Evolutionary conservation across 2,888 invertebrate species (phyloP).

Genomic region (Melieria picta): DNA sequence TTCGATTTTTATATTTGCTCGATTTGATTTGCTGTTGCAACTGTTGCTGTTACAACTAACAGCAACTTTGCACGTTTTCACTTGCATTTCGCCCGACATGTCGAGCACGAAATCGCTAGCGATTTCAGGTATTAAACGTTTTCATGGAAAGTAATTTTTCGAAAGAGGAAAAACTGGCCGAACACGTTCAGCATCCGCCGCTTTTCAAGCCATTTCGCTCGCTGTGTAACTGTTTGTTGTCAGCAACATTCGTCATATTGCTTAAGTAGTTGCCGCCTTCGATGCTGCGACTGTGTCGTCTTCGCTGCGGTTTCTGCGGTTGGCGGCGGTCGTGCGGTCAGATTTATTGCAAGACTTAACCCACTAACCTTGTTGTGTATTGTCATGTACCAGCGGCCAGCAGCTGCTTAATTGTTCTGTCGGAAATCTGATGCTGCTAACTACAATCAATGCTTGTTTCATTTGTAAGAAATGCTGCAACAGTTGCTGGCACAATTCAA

Average conservation of each 20-base stretch:
- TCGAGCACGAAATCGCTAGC: background rate
- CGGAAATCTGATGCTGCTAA: too few species aligned
- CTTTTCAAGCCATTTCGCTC: too few species aligned
- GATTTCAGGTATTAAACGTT: background rate
- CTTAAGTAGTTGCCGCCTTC: background rate
- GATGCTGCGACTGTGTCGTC: background rate
- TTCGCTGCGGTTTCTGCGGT: background rate
- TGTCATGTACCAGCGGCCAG: too few species aligned
- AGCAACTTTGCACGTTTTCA: background rate
- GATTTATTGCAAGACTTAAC: background rate
- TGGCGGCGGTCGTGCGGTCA: background rate
- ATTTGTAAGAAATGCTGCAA: too few species aligned
- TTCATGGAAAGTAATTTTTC: slow-evolving; percentile 3
- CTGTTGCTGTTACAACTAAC: too few species aligned
- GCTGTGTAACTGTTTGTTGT: background rate
- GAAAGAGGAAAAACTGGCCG: background rate
- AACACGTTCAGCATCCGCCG: too few species aligned
- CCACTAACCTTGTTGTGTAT: background rate
- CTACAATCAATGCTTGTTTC: too few species aligned
- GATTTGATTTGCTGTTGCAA: background rate
- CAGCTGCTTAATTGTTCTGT: too few species aligned
- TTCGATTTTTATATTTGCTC: background rate
- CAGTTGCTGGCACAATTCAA: too few species aligned
- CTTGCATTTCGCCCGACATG: slow-evolving; percentile 1
- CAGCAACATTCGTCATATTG: background rate